Percentiles rank a stretch among this genome's conserved stretches.
These are phyloP conservation scores for Lithobates pipiens DNA, from an alignment of 2,797 vertebrate genomes.

Conservation along the genomic window DNA sequence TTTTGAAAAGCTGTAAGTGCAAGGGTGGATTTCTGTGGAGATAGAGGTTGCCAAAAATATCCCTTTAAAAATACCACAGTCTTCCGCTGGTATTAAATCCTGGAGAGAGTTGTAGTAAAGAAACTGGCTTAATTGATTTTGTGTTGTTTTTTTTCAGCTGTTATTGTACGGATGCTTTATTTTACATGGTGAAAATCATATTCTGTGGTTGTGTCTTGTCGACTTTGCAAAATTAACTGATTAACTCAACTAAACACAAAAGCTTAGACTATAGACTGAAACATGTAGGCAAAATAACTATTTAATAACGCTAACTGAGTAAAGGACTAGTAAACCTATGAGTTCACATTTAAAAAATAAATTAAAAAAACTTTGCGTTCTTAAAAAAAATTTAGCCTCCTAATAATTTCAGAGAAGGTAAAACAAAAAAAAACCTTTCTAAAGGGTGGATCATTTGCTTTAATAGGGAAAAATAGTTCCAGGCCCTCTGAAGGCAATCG, in stretches of 20 bases:
- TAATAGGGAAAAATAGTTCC: too few relatives aligned
- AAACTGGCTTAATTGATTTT: slow-evolving; percentile 74
- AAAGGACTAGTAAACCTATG: too few relatives aligned
- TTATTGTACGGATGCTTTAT: slow-evolving; percentile 77
- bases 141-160: slow-evolving; percentile 73
- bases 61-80: slow-evolving; percentile 76
- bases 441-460: too few relatives aligned
- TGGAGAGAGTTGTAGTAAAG: slow-evolving; percentile 77
- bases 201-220: slow-evolving; percentile 74
- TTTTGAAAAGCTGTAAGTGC: slow-evolving; percentile 41
- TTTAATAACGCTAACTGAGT: too few relatives aligned
- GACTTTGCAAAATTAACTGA: slow-evolving; percentile 66
- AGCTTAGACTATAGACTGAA: too few relatives aligned
- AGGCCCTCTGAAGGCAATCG: too few relatives aligned
- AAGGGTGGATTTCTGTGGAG: slow-evolving; percentile 65
- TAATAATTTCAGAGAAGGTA: too few relatives aligned
- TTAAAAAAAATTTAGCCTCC: too few relatives aligned
- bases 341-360: too few relatives aligned
- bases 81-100: slow-evolving; percentile 79
- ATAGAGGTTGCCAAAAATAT: slow-evolving; percentile 74
- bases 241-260: slow-evolving; percentile 13
- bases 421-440: too few relatives aligned
- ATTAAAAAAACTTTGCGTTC: too few relatives aligned
- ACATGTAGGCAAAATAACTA: too few relatives aligned
- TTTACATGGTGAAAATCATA: slow-evolving; percentile 78